Conservation (phyloP, 1,140 invertebrate species). For the Drosophila neocordata region DNA sequence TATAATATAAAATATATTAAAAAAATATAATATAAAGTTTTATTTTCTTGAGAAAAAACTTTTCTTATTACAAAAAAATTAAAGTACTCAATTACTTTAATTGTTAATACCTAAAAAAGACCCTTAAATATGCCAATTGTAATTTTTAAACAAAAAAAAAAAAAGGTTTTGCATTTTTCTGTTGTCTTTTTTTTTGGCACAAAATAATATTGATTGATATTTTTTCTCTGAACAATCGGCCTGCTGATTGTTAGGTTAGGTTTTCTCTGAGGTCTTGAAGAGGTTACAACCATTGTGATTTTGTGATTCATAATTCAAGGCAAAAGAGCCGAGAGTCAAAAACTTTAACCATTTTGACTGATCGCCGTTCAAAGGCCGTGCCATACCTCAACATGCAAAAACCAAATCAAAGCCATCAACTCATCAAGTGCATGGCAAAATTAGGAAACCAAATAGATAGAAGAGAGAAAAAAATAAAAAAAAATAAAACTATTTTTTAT, state of each 20-base stretch:
- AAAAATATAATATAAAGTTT: too few species aligned
- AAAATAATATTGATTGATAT: neutral
- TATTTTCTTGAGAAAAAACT: too few species aligned
- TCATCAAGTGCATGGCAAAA: conserved; percentile 65
- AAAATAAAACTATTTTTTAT: conserved; percentile 33
- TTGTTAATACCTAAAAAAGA: too few species aligned
- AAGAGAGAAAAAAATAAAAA: conserved; percentile 1
- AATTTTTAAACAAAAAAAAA: too few species aligned
- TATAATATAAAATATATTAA: too few species aligned
- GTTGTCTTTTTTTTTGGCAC: neutral
- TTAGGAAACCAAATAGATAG: conserved; percentile 46
- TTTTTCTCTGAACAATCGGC: neutral
- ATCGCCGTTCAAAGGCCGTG: conserved; percentile 4
- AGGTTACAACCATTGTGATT: conserved; percentile 6
- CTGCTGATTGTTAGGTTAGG: neutral
- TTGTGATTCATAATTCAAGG: conserved; percentile 21
- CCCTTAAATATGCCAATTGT: neutral
- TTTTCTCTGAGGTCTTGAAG: neutral
- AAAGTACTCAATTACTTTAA: too few species aligned
- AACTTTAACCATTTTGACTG: conserved; percentile 3
- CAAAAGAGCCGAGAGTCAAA: neutral
- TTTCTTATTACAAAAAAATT: too few species aligned
- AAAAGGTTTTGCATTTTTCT: neutral
- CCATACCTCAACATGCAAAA: conserved; percentile 22
- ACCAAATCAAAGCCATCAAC: conserved; percentile 50